phyloP scores from a whole-genome alignment of 2,797 vertebrate species.

The Selene dorsalis region DNA sequence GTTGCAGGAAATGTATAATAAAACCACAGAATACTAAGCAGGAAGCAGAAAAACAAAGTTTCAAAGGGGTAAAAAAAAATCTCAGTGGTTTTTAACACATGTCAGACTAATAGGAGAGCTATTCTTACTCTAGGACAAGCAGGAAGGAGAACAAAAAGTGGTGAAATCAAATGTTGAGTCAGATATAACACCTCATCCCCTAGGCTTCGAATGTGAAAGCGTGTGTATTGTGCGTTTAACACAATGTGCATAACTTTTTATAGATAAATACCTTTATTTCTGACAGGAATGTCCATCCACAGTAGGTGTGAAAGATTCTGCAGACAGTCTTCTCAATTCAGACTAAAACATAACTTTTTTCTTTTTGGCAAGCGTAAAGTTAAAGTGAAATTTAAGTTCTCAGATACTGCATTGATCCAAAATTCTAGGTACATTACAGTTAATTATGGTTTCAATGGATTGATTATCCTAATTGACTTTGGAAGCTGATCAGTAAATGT shows the following conservation, averaged over 20 bases:
- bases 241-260: conserved; percentile 1
- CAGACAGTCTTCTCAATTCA: neutral
- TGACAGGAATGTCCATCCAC: neutral
- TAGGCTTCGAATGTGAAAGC: neutral
- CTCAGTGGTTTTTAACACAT: conserved; percentile 1
- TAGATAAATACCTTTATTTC: conserved; percentile 1
- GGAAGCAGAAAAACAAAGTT: neutral
- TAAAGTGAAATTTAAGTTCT: neutral
- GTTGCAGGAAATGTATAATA: neutral
- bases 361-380: neutral
- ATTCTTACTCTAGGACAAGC: neutral
- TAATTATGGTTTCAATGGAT: neutral
- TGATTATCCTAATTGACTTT: conserved; percentile 8
- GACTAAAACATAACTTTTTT: neutral
- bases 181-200: neutral
- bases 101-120: conserved; percentile 11
- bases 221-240: too few relatives aligned
- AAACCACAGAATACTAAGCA: neutral
- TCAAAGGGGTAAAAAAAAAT: neutral
- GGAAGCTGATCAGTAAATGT: conserved; percentile 31
- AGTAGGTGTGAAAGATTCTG: neutral
- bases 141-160: neutral
- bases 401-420: neutral
- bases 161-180: conserved; percentile 11
- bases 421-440: neutral